These are phyloP conservation scores for Scolopax rusticola DNA, from an alignment of 2,797 vertebrate species.

Conservation along the genomic window DNA sequence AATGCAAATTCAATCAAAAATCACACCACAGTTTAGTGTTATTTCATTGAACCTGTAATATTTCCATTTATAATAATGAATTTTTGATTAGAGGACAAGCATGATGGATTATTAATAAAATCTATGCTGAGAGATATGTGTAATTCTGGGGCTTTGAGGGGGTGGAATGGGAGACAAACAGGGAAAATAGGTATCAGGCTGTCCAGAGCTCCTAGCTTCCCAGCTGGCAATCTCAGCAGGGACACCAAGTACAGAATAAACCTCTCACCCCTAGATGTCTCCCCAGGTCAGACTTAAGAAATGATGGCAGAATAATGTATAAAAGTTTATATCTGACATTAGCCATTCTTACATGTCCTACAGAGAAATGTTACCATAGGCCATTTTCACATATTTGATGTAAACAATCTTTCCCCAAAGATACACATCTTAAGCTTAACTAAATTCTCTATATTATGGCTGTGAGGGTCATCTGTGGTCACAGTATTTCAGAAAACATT, in stretches of 20 bases:
- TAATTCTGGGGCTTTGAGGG: fast-evolving
- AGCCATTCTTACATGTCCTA: not conserved
- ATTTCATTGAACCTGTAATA: not conserved
- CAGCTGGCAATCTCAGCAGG: not conserved
- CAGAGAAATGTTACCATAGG: not conserved
- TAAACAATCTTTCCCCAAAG: not conserved
- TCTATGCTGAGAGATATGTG: fast-evolving
- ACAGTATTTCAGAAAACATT: not conserved
- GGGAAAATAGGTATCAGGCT: fast-evolving
- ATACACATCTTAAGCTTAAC: not conserved
- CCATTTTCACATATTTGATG: not conserved
- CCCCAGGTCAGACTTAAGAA: constrained; percentile 54
- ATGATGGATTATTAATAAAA: not conserved
- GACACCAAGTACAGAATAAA: constrained; percentile 1
- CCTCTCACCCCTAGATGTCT: constrained; percentile 63
- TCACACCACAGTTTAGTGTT: not conserved
- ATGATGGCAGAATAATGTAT: not conserved
- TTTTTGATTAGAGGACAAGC: not conserved
- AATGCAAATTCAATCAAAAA: not conserved
- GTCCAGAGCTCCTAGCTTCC: not conserved
- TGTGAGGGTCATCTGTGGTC: not conserved
- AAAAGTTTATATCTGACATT: not conserved
- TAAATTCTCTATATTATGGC: not conserved
- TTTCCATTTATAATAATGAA: not conserved
- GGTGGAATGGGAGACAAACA: fast-evolving